Evolutionary conservation across 2,113 vertebrate genomes (phyloP).

Genomic region (Chaetops frenatus): DNA sequence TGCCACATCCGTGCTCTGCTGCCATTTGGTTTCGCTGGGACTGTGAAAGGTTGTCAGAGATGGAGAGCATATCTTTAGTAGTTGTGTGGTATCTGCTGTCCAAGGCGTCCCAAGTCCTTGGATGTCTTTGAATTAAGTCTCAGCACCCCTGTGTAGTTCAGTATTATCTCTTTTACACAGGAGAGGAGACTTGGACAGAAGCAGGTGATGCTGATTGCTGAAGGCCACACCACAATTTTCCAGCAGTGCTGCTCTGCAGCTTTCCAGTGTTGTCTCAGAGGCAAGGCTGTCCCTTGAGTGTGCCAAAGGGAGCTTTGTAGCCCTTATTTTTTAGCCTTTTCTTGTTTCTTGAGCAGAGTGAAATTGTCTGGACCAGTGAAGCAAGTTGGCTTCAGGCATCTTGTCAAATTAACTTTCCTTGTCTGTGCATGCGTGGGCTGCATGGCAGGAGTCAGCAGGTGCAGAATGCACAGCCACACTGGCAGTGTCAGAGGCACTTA

Average conservation of each 20-base stretch:
- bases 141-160: not conserved
- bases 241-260: not conserved
- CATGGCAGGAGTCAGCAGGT: not conserved
- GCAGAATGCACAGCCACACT: not conserved
- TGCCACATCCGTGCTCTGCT: rapidly evolving
- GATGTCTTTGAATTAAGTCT: not conserved
- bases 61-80: rapidly evolving
- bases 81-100: not conserved
- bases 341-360: not conserved
- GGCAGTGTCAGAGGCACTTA: not conserved
- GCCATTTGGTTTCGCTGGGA: not conserved
- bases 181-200: not conserved
- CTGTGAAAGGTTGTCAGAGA: not conserved
- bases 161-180: not conserved
- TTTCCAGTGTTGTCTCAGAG: not conserved
- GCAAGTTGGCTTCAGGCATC: not conserved
- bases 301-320: not conserved
- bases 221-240: not conserved
- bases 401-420: not conserved
- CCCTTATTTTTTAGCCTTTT: not conserved
- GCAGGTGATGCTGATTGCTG: not conserved
- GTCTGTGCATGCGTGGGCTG: rapidly evolving
- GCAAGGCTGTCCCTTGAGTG: not conserved
- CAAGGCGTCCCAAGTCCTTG: not conserved
- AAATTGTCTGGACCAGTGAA: not conserved